Base-by-base conservation (phyloP, 2,113 vertebrate species). In the Istiophorus platypterus region DNA sequence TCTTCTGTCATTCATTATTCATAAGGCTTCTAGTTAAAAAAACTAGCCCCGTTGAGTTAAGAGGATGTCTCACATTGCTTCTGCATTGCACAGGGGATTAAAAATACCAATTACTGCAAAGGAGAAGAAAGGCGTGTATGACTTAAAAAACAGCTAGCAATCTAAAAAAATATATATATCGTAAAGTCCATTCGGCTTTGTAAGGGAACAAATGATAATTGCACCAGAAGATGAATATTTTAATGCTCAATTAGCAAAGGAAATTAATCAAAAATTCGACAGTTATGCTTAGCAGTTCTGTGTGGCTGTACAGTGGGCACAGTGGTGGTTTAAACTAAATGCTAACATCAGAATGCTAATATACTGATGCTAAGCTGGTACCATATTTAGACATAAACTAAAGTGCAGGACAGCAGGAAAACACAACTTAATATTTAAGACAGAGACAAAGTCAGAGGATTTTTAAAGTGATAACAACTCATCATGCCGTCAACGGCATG, bases 1-100 rank as follows among this genome's bases (percentile, higher is more conserved):
- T 78, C 70, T 72, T n/a, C n/a, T 86, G 37, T 67, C 76, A 89
- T 92, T 81, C 69, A 91, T 93, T 86, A 92, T 91, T 91, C 88
- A 93, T 89, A 52, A 79, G 42, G 54, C 68, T 81, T 51, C 57
- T 72, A 65, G 81, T 89, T 89, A 73, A 73, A 83, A 83, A 81
- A 51, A 78, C 17, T 62, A 80, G 68, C 72, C 31, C 42, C n/a
- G n/a, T 56, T 73, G 88, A 80, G 69, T 31, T 75, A 42, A 41
- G 59, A 66, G 72, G 56, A 73, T 49, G 8, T 61, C 65, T 37
- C 63, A 64, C 52, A 73, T 72, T 85, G 42, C 74, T 57, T 67
- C 51, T 88, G 73, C 69, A 59, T 29, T 63, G 66, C 85, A 82
- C 56, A n/a, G 29, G 76, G 85, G 49, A 88, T 83, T 65, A 81